phyloP scores from a whole-genome alignment of 1,140 invertebrate species.

The Zaprionus davidi region DNA sequence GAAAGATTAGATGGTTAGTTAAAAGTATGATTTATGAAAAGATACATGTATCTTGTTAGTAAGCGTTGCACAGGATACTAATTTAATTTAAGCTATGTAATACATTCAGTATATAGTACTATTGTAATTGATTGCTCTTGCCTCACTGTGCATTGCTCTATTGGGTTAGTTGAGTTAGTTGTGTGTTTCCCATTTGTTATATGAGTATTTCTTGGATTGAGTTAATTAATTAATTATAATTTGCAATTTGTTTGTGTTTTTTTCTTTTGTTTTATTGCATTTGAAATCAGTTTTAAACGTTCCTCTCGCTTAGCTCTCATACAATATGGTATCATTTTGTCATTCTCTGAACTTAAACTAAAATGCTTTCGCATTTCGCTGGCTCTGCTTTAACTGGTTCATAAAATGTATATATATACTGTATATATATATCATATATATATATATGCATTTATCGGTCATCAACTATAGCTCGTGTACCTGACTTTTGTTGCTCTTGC shows the following conservation, averaged over 20 bases:
- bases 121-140: background rate
- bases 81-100: background rate
- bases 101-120: background rate
- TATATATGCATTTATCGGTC: conserved; percentile 45
- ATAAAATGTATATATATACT: conserved; percentile 65
- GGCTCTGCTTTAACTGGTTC: conserved; percentile 33
- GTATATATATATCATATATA: conserved; percentile 58
- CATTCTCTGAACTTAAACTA: conserved; percentile 31
- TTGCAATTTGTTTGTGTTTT: conserved; percentile 55
- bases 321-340: conserved; percentile 21
- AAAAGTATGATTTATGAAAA: background rate
- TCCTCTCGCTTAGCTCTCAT: conserved; percentile 33
- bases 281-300: conserved; percentile 60
- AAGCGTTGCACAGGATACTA: background rate
- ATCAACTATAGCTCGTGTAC: conserved; percentile 57
- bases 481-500: conserved; percentile 71
- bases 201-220: conserved; percentile 38
- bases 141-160: conserved; percentile 31
- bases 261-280: conserved; percentile 56
- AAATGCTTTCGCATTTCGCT: conserved; percentile 33
- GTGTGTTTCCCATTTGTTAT: conserved; percentile 23
- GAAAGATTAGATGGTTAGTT: background rate
- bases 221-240: conserved; percentile 59
- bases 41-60: background rate
- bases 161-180: conserved; percentile 33